These are phyloP conservation scores for Diadumene lineata DNA, from an alignment of 92 coral and sea anemone genomes.

Conservation along the genomic window DNA sequence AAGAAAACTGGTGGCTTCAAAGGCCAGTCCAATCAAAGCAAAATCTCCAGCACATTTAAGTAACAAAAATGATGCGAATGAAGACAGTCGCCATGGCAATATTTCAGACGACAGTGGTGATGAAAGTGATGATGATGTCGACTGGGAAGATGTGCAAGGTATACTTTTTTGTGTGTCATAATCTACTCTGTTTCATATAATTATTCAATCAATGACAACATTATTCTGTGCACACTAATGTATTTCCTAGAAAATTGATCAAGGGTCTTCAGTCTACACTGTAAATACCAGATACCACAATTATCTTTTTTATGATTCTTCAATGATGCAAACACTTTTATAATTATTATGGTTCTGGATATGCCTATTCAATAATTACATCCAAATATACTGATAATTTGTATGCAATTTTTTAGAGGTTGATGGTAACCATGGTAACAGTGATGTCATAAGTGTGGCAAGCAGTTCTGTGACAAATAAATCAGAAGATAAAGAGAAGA, in stretches of 20 bases:
- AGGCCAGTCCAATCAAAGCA: not conserved
- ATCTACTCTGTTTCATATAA: no score
- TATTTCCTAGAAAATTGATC: no score
- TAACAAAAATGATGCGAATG: not conserved
- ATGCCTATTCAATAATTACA: no score
- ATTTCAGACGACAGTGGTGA: constrained; percentile 15
- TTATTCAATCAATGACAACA: no score
- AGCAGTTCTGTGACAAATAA: constrained; percentile 22
- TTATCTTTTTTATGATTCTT: no score
- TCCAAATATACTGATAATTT: not conserved
- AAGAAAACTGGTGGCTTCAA: not conserved
- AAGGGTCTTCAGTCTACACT: no score
- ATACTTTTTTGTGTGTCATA: not conserved
- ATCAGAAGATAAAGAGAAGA: constrained; percentile 36
- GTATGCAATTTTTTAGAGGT: constrained; percentile 51
- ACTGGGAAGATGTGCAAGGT: constrained; percentile 95
- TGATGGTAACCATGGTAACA: constrained; percentile 40
- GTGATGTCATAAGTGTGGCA: constrained; percentile 1
- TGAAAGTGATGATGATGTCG: constrained; percentile 60
- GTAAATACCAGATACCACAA: no score
- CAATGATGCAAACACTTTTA: no score
- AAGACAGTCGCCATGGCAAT: not conserved
- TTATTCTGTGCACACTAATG: no score
- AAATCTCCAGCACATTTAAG: not conserved
- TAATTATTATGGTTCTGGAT: no score